Evolutionary conservation across 2,888 invertebrate species (phyloP).

Genomic region (Teinopalpus imperialis): DNA sequence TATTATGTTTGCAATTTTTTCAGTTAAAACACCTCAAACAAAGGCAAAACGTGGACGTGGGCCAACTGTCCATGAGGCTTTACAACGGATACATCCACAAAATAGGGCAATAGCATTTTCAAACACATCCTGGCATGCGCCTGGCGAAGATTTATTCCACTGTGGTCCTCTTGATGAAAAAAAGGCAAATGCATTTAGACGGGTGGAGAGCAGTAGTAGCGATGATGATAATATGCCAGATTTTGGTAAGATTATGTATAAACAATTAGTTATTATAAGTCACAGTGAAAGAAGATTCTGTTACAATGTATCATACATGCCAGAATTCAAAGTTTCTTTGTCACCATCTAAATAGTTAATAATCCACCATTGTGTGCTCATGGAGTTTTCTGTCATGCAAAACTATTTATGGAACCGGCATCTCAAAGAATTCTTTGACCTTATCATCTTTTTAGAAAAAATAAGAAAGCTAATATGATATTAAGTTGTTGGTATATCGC

Average conservation of each 20-base stretch:
- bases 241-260: constrained; percentile 61
- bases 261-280: background rate
- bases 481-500: too few relatives aligned
- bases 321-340: too few relatives aligned
- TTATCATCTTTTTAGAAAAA: too few relatives aligned
- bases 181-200: constrained; percentile 50
- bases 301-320: too few relatives aligned
- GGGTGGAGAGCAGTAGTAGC: constrained; percentile 65
- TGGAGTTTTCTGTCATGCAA: too few relatives aligned
- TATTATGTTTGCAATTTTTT: constrained; percentile 15
- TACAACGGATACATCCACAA: constrained; percentile 80
- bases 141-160: constrained; percentile 69
- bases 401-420: too few relatives aligned
- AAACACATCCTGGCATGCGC: constrained; percentile 72
- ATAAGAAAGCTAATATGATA: too few relatives aligned
- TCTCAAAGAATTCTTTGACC: too few relatives aligned
- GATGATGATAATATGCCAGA: constrained; percentile 72
- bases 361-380: too few relatives aligned
- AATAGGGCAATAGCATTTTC: constrained; percentile 53
- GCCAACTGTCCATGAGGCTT: constrained; percentile 78
- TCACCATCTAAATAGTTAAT: too few relatives aligned
- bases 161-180: constrained; percentile 63
- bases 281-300: too few relatives aligned
- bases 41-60: constrained; percentile 68
- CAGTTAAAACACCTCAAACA: constrained; percentile 42